Evolutionary conservation across 2,888 invertebrate species (phyloP).

Genomic region (Fabriciana adippe): DNA sequence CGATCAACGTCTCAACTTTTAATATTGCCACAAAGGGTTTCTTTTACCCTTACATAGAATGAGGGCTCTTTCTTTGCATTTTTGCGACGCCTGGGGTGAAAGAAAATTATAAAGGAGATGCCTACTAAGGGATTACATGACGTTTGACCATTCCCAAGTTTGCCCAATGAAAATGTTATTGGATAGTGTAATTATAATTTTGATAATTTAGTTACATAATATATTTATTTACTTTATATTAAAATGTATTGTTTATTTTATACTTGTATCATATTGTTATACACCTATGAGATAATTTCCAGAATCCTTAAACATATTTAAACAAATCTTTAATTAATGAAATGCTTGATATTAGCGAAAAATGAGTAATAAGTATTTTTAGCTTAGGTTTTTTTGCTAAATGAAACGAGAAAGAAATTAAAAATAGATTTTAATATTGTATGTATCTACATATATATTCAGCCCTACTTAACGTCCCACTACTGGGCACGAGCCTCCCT

Average conservation of each 20-base stretch:
- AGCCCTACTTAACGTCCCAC: no score
- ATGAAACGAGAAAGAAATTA: no score
- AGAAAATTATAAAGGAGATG: conserved; percentile 61
- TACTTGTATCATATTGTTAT: no score
- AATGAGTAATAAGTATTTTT: no score
- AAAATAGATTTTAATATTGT: no score
- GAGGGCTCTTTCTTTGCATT: conserved; percentile 56
- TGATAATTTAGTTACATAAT: not conserved
- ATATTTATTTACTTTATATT: not conserved
- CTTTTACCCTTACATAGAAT: conserved; percentile 11
- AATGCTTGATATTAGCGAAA: no score
- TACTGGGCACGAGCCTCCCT: no score
- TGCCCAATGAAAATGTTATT: conserved; percentile 52
- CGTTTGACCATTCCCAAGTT: conserved; percentile 60
- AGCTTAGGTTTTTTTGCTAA: no score
- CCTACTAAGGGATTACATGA: conserved; percentile 45
- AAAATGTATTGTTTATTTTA: not conserved
- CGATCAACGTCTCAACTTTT: not conserved
- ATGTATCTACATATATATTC: no score
- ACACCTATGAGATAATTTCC: no score
- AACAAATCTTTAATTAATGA: no score
- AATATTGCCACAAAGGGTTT: conserved; percentile 23
- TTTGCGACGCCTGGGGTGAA: conserved; percentile 57
- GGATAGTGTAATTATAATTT: conserved; percentile 37
- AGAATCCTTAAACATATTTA: no score